phyloP scores from a whole-genome alignment of 2,888 invertebrate genomes.

The Marasmarcha lunaedactyla region DNA sequence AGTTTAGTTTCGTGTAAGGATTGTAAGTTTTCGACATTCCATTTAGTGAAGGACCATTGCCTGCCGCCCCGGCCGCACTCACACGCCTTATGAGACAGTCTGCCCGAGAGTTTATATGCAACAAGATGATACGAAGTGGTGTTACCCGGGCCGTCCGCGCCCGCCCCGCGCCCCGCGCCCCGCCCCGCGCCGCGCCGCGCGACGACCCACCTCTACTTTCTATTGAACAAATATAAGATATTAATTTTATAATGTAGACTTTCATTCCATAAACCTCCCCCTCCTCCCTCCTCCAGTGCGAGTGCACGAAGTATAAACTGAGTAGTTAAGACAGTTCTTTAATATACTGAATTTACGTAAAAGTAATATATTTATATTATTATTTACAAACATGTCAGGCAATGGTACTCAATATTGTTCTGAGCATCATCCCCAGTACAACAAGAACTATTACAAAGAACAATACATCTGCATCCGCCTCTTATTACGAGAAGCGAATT shows the following conservation, averaged over 20 bases:
- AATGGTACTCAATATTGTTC: too few species aligned
- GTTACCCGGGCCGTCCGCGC: constrained; percentile 70
- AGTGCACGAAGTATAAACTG: too few species aligned
- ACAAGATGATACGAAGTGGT: constrained; percentile 69
- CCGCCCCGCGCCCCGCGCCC: constrained; percentile 62
- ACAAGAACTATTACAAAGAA: too few species aligned
- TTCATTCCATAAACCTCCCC: constrained; percentile 24
- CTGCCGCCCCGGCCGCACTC: constrained; percentile 38
- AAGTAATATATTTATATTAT: too few species aligned
- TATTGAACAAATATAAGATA: constrained; percentile 71
- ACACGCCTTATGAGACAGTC: constrained; percentile 70
- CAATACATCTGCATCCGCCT: too few species aligned
- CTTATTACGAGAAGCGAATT: too few species aligned
- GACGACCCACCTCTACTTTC: constrained; percentile 71
- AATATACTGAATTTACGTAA: too few species aligned
- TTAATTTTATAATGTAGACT: constrained; percentile 68
- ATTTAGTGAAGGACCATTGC: constrained; percentile 46
- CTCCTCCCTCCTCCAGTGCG: too few species aligned
- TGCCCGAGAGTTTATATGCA: constrained; percentile 70
- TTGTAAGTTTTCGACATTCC: constrained; percentile 64
- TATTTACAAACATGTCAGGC: too few species aligned
- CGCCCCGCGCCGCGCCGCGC: constrained; percentile 69
- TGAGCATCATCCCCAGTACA: too few species aligned
- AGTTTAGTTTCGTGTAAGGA: constrained; percentile 50
- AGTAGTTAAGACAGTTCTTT: too few species aligned